These are phyloP conservation scores for Elaphurus davidianus DNA, from an alignment of 2,113 vertebrate genomes.

Conservation along the genomic window DNA sequence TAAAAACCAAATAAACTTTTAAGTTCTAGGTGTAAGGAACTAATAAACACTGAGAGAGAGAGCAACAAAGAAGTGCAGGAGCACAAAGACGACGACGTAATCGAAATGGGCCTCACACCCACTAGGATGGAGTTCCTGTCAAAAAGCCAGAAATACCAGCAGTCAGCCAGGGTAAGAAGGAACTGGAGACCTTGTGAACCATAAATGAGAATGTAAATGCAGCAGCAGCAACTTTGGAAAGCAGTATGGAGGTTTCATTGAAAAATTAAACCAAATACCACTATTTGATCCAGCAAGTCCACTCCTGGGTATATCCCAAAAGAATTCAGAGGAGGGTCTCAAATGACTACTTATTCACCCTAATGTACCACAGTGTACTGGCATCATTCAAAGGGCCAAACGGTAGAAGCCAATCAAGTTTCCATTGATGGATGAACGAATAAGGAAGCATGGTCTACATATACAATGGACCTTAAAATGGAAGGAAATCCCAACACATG, in stretches of 20 bases:
- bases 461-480: background rate
- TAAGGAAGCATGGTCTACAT: too few relatives aligned
- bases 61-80: background rate
- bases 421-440: rapidly evolving
- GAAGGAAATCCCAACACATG: background rate
- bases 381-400: background rate
- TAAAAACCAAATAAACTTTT: background rate
- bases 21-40: background rate
- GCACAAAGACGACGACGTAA: background rate
- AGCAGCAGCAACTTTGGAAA: background rate
- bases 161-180: too few relatives aligned
- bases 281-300: background rate
- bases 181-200: background rate
- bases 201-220: background rate
- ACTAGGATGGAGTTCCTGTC: background rate
- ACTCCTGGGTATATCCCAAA: background rate
- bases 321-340: background rate
- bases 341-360: background rate
- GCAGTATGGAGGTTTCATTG: background rate
- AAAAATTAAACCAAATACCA: background rate
- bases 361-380: background rate
- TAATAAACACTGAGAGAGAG: background rate
- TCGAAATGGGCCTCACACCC: background rate
- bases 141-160: background rate
- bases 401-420: background rate